phyloP scores from a whole-genome alignment of 2,113 vertebrate genomes.

The Pituophis catenifer region DNA sequence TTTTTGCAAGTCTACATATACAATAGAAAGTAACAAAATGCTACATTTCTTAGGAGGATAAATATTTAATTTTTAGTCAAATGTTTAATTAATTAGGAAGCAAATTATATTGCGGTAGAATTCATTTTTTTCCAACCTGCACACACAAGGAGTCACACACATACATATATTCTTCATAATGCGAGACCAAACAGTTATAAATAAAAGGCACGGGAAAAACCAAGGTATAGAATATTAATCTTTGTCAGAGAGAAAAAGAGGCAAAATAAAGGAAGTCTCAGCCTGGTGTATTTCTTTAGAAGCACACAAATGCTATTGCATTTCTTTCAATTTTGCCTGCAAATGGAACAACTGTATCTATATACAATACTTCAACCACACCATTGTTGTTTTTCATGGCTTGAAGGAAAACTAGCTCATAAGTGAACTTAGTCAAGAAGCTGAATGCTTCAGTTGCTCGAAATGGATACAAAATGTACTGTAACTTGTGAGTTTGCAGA shows the following conservation, averaged over 20 bases:
- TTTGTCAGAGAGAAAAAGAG: not conserved
- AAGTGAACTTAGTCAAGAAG: constrained; percentile 24
- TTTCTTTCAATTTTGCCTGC: constrained; percentile 15
- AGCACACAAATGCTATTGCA: not conserved
- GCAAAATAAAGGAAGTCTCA: constrained; percentile 14
- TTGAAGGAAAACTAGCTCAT: constrained; percentile 40
- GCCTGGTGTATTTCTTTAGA: not conserved
- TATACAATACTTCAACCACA: not conserved
- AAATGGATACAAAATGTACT: constrained; percentile 43
- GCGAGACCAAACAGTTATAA: not conserved
- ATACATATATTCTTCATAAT: not conserved
- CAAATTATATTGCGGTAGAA: not conserved
- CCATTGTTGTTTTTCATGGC: not conserved
- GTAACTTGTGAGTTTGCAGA: constrained; percentile 40
- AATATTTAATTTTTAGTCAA: not conserved
- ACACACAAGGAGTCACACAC: not conserved
- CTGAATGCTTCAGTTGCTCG: constrained; percentile 44
- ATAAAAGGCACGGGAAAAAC: constrained; percentile 18
- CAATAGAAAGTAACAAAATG: not conserved
- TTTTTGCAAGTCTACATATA: not conserved
- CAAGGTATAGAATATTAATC: constrained; percentile 14
- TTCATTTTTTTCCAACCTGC: not conserved
- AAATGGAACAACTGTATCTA: constrained; percentile 19
- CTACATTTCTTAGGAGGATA: not conserved
- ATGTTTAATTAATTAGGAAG: not conserved